These are phyloP conservation scores for Cryptoprocta ferox DNA, from an alignment of 2,797 vertebrate species.

Conservation along the genomic window DNA sequence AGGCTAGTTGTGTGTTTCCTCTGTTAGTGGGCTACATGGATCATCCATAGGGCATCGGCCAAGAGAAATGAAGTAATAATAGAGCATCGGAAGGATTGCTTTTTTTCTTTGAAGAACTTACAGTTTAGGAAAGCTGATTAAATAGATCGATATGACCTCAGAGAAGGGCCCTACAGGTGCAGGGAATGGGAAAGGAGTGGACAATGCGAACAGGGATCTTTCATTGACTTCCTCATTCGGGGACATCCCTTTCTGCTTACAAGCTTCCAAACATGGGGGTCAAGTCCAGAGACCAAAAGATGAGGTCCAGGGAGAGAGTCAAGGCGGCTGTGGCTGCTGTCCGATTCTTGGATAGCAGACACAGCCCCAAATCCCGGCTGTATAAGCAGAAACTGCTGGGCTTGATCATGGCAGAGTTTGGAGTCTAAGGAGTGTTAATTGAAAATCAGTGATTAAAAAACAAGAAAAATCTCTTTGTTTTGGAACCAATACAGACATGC, in stretches of 20 bases:
- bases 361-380: not conserved
- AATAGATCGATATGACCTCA: not conserved
- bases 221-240: constrained; percentile 60
- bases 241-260: constrained; percentile 39
- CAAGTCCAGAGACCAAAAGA: constrained; percentile 30
- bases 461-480: not conserved
- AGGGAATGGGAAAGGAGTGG: not conserved
- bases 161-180: not conserved
- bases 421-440: not conserved
- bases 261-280: not conserved
- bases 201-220: constrained; percentile 12
- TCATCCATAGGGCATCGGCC: not conserved
- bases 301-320: not conserved
- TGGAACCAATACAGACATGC: not conserved
- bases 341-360: not conserved
- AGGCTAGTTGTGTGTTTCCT: not conserved
- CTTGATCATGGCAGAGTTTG: not conserved
- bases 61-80: not conserved
- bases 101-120: not conserved
- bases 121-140: not conserved
- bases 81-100: not conserved
- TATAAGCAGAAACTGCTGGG: not conserved
- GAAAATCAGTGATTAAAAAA: not conserved
- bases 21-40: not conserved
- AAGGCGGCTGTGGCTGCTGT: not conserved